These are phyloP conservation scores for Mnemiopsis leidyi DNA, from an alignment of 37 sponge, comb jelly and placozoan genomes.

Conservation along the genomic window DNA sequence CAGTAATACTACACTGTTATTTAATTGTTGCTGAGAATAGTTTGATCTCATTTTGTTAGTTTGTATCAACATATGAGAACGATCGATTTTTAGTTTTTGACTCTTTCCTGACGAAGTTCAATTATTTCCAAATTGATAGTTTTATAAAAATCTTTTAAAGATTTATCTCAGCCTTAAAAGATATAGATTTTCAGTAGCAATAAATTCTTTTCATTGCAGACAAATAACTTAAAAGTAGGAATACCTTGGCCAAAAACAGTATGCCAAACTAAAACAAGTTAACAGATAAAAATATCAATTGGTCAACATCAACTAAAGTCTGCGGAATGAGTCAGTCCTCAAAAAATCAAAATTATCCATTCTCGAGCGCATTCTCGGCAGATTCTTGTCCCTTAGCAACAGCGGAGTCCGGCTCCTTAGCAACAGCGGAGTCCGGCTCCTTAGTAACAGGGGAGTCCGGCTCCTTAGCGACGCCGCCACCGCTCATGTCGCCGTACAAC, in stretches of 20 bases:
- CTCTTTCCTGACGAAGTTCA: too few species aligned
- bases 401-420: not conserved
- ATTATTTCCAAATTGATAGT: too few species aligned
- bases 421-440: not conserved
- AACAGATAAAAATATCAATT: not conserved
- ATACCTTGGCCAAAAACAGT: not conserved
- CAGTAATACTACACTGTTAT: too few species aligned
- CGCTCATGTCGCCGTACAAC: conserved; percentile 8
- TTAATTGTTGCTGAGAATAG: too few species aligned
- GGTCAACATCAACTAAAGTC: not conserved
- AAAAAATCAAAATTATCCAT: not conserved
- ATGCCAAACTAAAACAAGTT: not conserved
- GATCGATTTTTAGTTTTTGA: too few species aligned
- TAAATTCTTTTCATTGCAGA: not conserved
- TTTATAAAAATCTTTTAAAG: too few species aligned
- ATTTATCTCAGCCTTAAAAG: too few species aligned
- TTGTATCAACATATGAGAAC: too few species aligned
- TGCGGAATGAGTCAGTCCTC: not conserved
- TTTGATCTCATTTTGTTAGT: too few species aligned
- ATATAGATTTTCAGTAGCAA: not conserved
- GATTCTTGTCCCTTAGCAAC: not conserved
- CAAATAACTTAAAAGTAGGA: not conserved
- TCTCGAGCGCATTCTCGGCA: not conserved
- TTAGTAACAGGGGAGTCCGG: not conserved
- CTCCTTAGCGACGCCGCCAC: not conserved